phyloP scores from a whole-genome alignment of 1,140 invertebrate genomes.

The Thalassaphorura encarpata region DNA sequence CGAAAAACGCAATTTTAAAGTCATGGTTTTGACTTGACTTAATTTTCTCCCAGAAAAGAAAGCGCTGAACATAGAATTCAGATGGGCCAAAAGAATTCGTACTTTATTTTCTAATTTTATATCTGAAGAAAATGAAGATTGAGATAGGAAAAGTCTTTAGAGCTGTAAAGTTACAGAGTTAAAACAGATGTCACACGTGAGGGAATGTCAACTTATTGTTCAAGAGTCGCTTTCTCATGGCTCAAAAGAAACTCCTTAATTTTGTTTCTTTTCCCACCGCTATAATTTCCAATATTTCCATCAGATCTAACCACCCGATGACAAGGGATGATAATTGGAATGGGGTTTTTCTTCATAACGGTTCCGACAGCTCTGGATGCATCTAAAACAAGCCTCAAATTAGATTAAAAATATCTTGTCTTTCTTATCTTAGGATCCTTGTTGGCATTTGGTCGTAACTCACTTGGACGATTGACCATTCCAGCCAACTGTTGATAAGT shows the following conservation, averaged over 20 bases:
- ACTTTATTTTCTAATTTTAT: too few species aligned
- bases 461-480: constrained; percentile 2
- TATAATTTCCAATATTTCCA: constrained; percentile 47
- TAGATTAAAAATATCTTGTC: neutral
- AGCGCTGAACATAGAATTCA: too few species aligned
- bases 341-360: constrained; percentile 47
- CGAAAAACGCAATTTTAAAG: too few species aligned
- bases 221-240: constrained; percentile 3
- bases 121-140: too few species aligned
- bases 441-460: neutral
- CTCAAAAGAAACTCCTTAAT: neutral
- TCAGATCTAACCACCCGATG: constrained; percentile 52
- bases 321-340: constrained; percentile 54
- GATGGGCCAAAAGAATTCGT: too few species aligned
- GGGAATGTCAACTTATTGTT: too few species aligned
- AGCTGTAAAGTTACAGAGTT: too few species aligned
- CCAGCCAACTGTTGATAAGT: neutral
- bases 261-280: constrained; percentile 41
- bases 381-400: too few species aligned
- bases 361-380: constrained; percentile 52
- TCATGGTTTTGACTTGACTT: too few species aligned
- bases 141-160: too few species aligned
- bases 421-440: neutral
- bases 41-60: too few species aligned
- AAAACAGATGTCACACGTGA: too few species aligned